phyloP scores from a whole-genome alignment of 2,797 vertebrate genomes.

The Pantherophis alleghaniensis region DNA sequence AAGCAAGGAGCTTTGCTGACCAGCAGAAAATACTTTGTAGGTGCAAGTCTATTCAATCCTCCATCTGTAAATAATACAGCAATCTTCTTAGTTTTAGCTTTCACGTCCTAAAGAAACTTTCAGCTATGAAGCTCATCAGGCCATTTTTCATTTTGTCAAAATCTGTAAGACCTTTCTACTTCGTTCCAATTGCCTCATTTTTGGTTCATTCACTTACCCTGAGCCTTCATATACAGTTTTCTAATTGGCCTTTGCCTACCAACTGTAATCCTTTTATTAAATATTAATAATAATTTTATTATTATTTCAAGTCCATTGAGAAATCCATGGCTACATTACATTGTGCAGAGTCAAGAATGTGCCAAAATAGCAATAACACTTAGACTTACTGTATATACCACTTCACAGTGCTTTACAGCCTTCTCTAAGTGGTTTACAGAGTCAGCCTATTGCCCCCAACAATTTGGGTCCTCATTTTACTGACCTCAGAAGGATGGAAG shows the following conservation, averaged over 20 bases:
- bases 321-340: not conserved
- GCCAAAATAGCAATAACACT: not conserved
- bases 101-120: not conserved
- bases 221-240: not conserved
- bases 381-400: no score
- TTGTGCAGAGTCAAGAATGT: not conserved
- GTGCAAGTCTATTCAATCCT: not conserved
- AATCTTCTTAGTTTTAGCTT: not conserved
- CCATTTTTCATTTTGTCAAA: not conserved
- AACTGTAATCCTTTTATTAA: not conserved
- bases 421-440: no score
- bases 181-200: not conserved
- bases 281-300: no score
- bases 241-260: not conserved
- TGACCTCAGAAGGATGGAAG: no score
- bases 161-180: not conserved
- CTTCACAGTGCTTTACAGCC: no score
- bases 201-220: not conserved
- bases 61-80: not conserved
- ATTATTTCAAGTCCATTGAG: not conserved
- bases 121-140: no score
- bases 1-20: not conserved
- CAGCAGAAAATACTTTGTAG: not conserved
- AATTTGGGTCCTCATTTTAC: no score
- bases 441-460: no score